Evolutionary conservation across 2,797 vertebrate species (phyloP).

Genomic region (Ctenopoma multispine): DNA sequence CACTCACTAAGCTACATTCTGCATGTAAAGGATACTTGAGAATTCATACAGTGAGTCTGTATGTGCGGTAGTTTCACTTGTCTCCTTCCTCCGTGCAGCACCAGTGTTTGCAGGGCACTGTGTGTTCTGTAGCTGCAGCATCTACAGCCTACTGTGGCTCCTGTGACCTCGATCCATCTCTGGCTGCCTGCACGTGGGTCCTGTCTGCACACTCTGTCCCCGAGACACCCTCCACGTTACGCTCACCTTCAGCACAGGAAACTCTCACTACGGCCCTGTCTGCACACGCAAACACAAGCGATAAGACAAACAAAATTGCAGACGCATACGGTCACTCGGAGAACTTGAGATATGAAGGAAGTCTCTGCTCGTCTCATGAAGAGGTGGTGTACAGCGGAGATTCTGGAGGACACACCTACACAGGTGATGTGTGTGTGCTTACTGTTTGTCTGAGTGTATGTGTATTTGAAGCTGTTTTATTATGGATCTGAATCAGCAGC

Average conservation of each 20-base stretch:
- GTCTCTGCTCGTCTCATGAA: slow-evolving; percentile 83
- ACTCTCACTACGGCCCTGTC: slow-evolving; percentile 39
- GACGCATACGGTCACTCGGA: slow-evolving; percentile 16
- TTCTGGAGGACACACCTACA: slow-evolving; percentile 81
- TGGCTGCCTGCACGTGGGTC: slow-evolving; percentile 83
- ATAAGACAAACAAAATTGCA: slow-evolving; percentile 32
- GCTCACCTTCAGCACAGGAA: slow-evolving; percentile 58
- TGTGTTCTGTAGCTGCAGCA: slow-evolving; percentile 85
- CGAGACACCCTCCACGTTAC: slow-evolving; percentile 20
- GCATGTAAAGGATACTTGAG: not conserved
- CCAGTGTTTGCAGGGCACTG: slow-evolving; percentile 78
- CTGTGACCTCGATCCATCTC: slow-evolving; percentile 87
- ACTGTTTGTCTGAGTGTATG: not conserved
- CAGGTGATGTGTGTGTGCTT: slow-evolving; percentile 80
- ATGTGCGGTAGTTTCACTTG: not conserved
- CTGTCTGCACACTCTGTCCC: slow-evolving; percentile 49
- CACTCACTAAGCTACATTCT: slow-evolving; percentile 16
- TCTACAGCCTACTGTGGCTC: slow-evolving; percentile 86
- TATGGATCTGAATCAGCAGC: not conserved
- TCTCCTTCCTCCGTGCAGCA: slow-evolving; percentile 71
- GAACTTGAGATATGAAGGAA: slow-evolving; percentile 24
- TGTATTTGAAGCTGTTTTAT: not conserved
- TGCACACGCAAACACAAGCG: slow-evolving; percentile 28
- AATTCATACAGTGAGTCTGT: not conserved
- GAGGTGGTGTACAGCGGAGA: slow-evolving; percentile 85